phyloP scores from a whole-genome alignment of 2,797 vertebrate genomes.

The Melanogrammus aeglefinus region DNA sequence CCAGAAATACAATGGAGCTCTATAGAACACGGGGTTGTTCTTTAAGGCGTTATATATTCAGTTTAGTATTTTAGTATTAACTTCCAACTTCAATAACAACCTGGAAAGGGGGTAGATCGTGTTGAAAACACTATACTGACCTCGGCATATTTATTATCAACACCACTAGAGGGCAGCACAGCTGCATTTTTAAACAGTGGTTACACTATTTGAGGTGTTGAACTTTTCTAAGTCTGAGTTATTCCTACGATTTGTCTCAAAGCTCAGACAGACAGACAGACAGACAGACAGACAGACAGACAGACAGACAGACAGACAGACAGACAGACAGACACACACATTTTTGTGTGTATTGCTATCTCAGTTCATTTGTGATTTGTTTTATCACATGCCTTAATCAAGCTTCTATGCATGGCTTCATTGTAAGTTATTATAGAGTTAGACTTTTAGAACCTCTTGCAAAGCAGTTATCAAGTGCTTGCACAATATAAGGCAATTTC shows the following conservation, averaged over 20 bases:
- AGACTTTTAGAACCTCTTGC: too few species aligned
- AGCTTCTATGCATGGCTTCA: too few species aligned
- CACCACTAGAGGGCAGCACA: constrained; percentile 57
- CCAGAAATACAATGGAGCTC: not conserved
- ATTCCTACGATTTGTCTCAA: not conserved
- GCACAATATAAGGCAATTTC: too few species aligned
- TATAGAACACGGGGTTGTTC: not conserved
- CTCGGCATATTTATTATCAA: not conserved
- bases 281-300: too few species aligned
- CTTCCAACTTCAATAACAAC: not conserved
- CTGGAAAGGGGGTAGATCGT: not conserved
- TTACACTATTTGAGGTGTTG: not conserved
- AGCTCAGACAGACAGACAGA: not conserved
- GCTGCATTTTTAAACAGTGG: constrained; percentile 24
- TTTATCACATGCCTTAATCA: too few species aligned
- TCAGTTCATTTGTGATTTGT: too few species aligned
- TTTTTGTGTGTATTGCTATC: too few species aligned
- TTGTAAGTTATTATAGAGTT: too few species aligned
- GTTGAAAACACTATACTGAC: not conserved
- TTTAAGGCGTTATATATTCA: not conserved
- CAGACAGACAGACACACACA: too few species aligned
- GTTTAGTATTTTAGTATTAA: not conserved
- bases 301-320: too few species aligned
- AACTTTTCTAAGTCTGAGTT: not conserved
- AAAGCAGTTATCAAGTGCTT: too few species aligned